These are phyloP conservation scores for Gopherus evgoodei DNA, from an alignment of 2,113 vertebrate species.

Conservation along the genomic window DNA sequence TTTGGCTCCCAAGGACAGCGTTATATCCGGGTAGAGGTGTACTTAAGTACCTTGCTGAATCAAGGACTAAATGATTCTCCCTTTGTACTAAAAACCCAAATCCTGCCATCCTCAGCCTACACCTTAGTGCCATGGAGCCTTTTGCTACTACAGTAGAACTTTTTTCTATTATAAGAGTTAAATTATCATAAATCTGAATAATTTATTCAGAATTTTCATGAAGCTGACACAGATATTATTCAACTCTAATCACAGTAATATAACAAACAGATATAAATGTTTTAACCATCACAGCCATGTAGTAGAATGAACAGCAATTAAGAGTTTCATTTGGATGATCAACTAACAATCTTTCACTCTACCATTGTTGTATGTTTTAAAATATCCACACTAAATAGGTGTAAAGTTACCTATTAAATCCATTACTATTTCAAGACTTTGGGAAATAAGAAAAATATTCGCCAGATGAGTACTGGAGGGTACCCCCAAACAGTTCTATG, in stretches of 20 bases:
- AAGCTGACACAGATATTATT: neutral
- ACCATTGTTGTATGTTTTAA: neutral
- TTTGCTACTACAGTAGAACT: neutral
- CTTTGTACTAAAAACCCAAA: rapidly evolving
- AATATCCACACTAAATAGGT: neutral
- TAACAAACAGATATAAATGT: neutral
- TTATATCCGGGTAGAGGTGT: neutral
- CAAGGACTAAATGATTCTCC: neutral
- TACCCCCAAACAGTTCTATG: neutral
- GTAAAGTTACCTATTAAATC: too few relatives aligned
- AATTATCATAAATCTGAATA: neutral
- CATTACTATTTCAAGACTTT: neutral
- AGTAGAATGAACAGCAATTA: neutral
- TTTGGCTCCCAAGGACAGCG: too few relatives aligned
- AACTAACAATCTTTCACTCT: neutral
- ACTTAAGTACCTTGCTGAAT: neutral
- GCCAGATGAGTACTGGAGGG: neutral
- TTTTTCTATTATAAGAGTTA: neutral
- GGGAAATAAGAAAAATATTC: neutral
- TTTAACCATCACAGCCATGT: neutral
- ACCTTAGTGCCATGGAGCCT: neutral
- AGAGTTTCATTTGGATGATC: neutral
- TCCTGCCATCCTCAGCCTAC: neutral
- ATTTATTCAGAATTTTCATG: neutral
- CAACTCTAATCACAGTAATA: neutral